Base-by-base conservation (phyloP, 23 tunicate genomes). In the Ciona savignyi region DNA sequence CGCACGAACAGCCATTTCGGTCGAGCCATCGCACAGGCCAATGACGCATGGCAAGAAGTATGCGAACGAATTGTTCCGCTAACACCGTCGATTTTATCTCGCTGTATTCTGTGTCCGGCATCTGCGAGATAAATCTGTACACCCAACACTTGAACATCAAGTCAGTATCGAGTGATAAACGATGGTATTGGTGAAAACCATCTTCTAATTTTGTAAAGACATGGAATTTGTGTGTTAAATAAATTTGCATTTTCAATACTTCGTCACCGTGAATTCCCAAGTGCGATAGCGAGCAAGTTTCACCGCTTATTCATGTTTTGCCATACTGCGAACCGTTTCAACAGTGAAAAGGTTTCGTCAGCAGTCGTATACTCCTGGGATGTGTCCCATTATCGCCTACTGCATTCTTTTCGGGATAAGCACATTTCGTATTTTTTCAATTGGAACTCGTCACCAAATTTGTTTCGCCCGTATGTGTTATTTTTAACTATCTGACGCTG, bases 281-380 rank as follows among this genome's bases (percentile, higher is more conserved):
- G 56, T 42, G 56, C 56, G 56, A 42, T 42, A 42, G 56, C 56
- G 56, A n/a, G n/a, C n/a, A n/a, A n/a, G n/a, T 42, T 42, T 42
- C 56, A 15, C 56, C 56, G 56, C 56, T 42, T 42, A 42, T 42
- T 42, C 56, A 42, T 42, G 56, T 42, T 42, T 42, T 15, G 56
- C n/a, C n/a, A n/a, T n/a, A n/a, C 11, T 42, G 56, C 56, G 56
- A 15, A 42, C 56, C 9, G 56, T 42, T 9, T 15, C 15, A 6
- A 6, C 9, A 42, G 56, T 42, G 56, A 42, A 42, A 15, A 9
- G 15, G 56, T 42, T 42, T 6, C 56, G 56, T 42, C 56, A 42
- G 56, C 56, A 42, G 56, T 42, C 9, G 56, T 15, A 42, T 6
- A 15, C 56, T 15, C 56, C 56, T 42, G 56, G 56, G 56, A 42